Evolutionary conservation across 1,140 invertebrate genomes (phyloP).

Genomic region (Aphis gossypii): DNA sequence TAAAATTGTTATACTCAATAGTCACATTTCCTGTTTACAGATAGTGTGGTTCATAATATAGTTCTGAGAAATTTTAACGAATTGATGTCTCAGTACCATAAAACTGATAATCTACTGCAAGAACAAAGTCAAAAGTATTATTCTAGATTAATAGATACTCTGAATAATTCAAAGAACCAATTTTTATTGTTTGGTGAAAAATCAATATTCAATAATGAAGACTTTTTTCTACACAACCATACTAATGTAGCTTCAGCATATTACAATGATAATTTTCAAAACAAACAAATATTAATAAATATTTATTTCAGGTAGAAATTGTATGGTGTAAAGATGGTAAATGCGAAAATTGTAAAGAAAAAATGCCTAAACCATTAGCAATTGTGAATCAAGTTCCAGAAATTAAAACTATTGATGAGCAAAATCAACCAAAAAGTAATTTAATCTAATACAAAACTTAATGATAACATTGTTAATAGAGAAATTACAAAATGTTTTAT

Average conservation of each 20-base stretch:
- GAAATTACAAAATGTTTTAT: background rate
- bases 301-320: constrained; percentile 40
- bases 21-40: constrained; percentile 38
- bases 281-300: background rate
- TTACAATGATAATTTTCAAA: background rate
- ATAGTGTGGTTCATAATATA: background rate
- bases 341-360: constrained; percentile 26
- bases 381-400: constrained; percentile 38
- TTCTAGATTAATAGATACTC: constrained; percentile 27
- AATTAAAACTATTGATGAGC: constrained; percentile 24
- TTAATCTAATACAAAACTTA: background rate
- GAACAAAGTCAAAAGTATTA: constrained; percentile 27
- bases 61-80: constrained; percentile 36
- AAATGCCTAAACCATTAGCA: constrained; percentile 22
- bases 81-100: background rate
- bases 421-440: constrained; percentile 41
- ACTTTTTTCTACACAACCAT: background rate
- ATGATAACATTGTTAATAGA: background rate
- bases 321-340: constrained; percentile 45
- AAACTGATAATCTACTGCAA: background rate
- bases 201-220: background rate
- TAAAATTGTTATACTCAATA: background rate
- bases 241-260: constrained; percentile 15
- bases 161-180: background rate
- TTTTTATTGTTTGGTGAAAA: constrained; percentile 38